Evolutionary conservation across 2,888 invertebrate species (phyloP).

Genomic region (Epistrophe eligans): DNA sequence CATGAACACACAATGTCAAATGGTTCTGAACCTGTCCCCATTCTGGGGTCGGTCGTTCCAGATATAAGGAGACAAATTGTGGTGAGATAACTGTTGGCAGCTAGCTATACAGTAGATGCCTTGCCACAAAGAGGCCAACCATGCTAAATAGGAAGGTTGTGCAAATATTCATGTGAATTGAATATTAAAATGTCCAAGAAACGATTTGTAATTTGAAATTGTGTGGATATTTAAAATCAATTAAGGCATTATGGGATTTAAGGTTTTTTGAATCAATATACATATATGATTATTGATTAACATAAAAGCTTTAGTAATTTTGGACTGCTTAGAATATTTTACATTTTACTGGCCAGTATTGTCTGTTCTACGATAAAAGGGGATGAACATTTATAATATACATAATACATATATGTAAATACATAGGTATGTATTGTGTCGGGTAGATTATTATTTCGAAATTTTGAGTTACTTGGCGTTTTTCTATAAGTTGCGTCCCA

Average conservation of each 20-base stretch:
- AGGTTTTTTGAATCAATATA: background rate
- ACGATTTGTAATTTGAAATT: conserved; percentile 47
- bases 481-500: too few relatives aligned
- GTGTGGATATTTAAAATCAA: conserved; percentile 12
- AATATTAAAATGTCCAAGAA: conserved; percentile 62
- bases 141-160: conserved; percentile 63
- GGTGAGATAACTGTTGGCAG: conserved; percentile 66
- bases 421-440: too few relatives aligned
- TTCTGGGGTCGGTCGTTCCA: conserved; percentile 3
- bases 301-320: background rate
- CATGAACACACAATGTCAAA: conserved; percentile 52
- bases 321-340: too few relatives aligned
- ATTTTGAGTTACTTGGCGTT: too few relatives aligned
- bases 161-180: conserved; percentile 38
- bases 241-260: background rate
- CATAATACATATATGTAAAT: too few relatives aligned
- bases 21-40: conserved; percentile 49
- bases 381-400: too few relatives aligned
- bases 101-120: conserved; percentile 54
- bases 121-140: conserved; percentile 51
- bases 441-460: too few relatives aligned
- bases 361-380: too few relatives aligned
- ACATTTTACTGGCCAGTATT: too few relatives aligned
- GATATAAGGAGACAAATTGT: conserved; percentile 42
- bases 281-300: background rate